phyloP scores from a whole-genome alignment of 2,888 invertebrate species.

The Pristionchus exspectatus region DNA sequence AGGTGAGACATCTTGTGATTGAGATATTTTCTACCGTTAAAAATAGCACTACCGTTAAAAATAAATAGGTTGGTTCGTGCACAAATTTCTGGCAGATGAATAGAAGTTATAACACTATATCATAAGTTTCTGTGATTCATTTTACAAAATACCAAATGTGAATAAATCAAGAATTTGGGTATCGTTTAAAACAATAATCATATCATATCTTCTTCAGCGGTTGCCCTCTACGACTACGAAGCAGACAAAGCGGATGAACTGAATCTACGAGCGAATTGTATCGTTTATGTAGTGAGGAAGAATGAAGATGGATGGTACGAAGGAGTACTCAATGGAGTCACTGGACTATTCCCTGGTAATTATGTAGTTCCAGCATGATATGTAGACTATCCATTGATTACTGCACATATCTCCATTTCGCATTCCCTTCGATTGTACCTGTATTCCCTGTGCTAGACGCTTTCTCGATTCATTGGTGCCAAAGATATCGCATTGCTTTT shows the following conservation, averaged over 20 bases:
- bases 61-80: not conserved
- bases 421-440: constrained; percentile 37
- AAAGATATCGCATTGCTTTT: constrained; percentile 20
- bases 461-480: constrained; percentile 36
- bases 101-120: not conserved
- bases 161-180: too few species aligned
- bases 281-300: constrained; percentile 98
- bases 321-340: constrained; percentile 99
- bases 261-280: constrained; percentile 95
- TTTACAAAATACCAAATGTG: too few species aligned
- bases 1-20: constrained; percentile 56
- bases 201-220: constrained; percentile 84
- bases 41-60: not conserved
- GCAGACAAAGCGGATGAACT: constrained; percentile 98
- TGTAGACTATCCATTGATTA: not conserved
- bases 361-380: constrained; percentile 85
- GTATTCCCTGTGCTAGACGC: constrained; percentile 33
- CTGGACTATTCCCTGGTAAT: constrained; percentile 96
- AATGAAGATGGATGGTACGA: constrained; percentile 95
- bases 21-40: not conserved
- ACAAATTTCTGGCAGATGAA: not conserved
- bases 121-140: too few species aligned
- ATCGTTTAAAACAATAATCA: not conserved
- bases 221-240: constrained; percentile 98
- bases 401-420: not conserved